These are phyloP conservation scores for Graphium colonna DNA, from an alignment of 2,888 invertebrate genomes.

Conservation along the genomic window DNA sequence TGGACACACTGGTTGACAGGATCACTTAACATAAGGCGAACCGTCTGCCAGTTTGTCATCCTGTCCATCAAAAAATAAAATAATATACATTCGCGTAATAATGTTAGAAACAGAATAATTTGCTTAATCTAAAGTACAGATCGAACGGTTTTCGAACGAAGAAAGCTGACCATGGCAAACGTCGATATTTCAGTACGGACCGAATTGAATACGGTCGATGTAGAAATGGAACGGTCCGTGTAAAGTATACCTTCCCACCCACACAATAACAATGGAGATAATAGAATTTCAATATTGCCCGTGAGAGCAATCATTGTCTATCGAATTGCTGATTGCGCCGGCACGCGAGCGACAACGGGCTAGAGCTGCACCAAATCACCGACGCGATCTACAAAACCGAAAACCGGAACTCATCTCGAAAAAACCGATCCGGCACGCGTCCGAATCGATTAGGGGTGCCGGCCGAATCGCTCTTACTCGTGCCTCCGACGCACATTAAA, in stretches of 20 bases:
- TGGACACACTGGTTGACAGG: too few relatives aligned
- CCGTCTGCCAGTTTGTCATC: too few relatives aligned
- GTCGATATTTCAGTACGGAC: conserved; percentile 9
- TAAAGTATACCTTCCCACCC: conserved; percentile 23
- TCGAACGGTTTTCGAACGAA: conserved; percentile 13
- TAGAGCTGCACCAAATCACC: conserved; percentile 47
- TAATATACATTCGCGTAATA: too few relatives aligned
- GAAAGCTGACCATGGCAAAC: conserved; percentile 18
- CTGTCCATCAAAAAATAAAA: too few relatives aligned
- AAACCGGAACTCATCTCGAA: conserved; percentile 57
- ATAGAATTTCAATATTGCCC: conserved; percentile 45
- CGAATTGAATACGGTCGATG: conserved; percentile 5
- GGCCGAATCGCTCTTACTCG: conserved; percentile 43
- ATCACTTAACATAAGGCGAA: too few relatives aligned
- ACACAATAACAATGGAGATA: conserved; percentile 35
- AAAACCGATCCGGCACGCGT: conserved; percentile 62
- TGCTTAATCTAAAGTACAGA: too few relatives aligned
- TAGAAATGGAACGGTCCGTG: conserved; percentile 19
- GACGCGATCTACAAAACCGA: conserved; percentile 42
- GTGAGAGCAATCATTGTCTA: conserved; percentile 41
- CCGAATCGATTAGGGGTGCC: conserved; percentile 67
- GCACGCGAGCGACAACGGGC: conserved; percentile 59
- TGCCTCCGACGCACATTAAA: conserved; percentile 68
- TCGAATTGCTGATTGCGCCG: conserved; percentile 60
- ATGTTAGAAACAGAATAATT: too few relatives aligned